These are phyloP conservation scores for Xiphophorus hellerii DNA, from an alignment of 2,113 vertebrate genomes.

Conservation along the genomic window DNA sequence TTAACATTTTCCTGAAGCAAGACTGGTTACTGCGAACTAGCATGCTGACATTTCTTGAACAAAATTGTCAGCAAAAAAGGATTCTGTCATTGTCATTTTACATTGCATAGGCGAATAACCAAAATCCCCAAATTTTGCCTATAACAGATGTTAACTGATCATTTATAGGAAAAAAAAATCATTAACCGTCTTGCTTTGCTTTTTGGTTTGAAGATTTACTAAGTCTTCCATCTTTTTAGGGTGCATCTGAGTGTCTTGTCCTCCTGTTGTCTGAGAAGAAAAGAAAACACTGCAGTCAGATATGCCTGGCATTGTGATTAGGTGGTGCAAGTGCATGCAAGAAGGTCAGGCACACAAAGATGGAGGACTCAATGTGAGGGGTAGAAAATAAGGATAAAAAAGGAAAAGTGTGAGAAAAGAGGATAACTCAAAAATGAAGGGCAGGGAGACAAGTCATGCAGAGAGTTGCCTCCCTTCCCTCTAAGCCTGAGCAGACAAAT, in stretches of 20 bases:
- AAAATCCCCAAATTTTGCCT: not conserved
- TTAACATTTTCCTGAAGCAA: too few species aligned
- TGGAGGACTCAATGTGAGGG: not conserved
- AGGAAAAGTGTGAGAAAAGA: not conserved
- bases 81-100: not conserved
- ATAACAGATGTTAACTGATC: not conserved
- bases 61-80: not conserved
- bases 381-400: not conserved
- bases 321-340: conserved; percentile 33
- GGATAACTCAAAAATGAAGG: not conserved
- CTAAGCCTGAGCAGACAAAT: conserved; percentile 18
- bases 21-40: not conserved
- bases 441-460: not conserved
- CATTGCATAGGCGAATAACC: not conserved
- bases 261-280: conserved; percentile 22
- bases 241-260: conserved; percentile 1
- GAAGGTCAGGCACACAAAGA: conserved; percentile 31
- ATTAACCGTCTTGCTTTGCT: not conserved
- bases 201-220: not conserved
- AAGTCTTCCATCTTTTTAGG: not conserved
- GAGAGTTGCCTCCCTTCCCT: conserved; percentile 12
- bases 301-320: conserved; percentile 75
- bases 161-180: not conserved
- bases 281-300: conserved; percentile 70
- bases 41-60: not conserved